A percentile compares a stretch with the other conserved stretches of the same genome.
phyloP scores from a whole-genome alignment of 2,113 vertebrate genomes.

The Zosterops borbonicus region DNA sequence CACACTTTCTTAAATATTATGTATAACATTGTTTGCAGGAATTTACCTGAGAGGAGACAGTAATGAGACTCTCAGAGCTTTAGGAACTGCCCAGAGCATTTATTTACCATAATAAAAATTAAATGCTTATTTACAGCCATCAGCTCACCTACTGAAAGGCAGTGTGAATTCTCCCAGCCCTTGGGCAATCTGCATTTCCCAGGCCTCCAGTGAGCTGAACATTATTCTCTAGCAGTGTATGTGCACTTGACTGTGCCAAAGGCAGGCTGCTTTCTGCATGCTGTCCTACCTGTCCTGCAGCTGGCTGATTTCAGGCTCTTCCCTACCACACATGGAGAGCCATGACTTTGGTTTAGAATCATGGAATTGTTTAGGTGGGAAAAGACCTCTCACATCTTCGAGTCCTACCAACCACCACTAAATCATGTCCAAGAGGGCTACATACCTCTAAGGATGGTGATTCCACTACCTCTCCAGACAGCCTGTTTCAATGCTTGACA shows the following conservation, averaged over 20 bases:
- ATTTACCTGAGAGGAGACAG: slow-evolving; percentile 12
- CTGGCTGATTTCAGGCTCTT: not conserved
- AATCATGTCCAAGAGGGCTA: not conserved
- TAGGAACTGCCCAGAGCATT: slow-evolving; percentile 17
- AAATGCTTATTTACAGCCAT: slow-evolving; percentile 45
- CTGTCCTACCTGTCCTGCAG: not conserved
- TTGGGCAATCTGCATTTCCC: not conserved
- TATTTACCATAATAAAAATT: slow-evolving; percentile 25
- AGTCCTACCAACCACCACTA: not conserved
- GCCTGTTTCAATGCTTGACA: not conserved
- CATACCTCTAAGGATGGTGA: not conserved
- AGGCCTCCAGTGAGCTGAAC: not conserved
- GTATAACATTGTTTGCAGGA: slow-evolving; percentile 16
- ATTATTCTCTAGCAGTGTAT: not conserved
- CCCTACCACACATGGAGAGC: not conserved
- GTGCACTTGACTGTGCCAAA: not conserved
- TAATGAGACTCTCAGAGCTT: slow-evolving; percentile 38
- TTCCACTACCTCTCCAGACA: not conserved
- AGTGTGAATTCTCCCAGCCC: not conserved
- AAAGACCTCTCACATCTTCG: not conserved
- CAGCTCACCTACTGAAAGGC: not conserved
- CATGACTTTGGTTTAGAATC: not conserved
- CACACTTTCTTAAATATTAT: not conserved
- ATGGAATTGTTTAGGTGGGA: not conserved
- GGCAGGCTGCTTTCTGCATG: not conserved